Conservation (phyloP, 2,888 invertebrate genomes). For the Reticulitermes lucifugus region DNA sequence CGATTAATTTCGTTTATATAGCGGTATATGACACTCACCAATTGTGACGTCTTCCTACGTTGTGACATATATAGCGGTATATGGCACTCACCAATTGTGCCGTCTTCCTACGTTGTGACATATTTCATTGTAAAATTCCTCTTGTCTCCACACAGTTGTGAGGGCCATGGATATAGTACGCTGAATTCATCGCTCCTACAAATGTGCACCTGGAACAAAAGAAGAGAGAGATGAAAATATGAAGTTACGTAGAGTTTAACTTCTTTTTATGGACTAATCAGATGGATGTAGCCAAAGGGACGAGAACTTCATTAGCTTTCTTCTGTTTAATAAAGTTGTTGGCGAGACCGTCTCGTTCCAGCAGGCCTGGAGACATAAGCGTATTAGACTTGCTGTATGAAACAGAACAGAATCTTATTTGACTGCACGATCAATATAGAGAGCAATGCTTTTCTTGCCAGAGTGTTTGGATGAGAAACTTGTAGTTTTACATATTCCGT, state of each 20-base stretch:
- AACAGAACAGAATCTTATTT: background rate
- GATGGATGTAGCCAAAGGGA: conserved; percentile 17
- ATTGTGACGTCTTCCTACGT: background rate
- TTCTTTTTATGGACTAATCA: conserved; percentile 33
- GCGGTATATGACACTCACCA: background rate
- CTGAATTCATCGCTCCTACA: background rate
- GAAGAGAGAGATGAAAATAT: background rate
- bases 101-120: conserved; percentile 2
- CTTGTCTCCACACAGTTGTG: background rate
- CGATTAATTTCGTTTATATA: background rate
- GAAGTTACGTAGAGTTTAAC: conserved; percentile 14
- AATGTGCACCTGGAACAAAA: conserved; percentile 28
- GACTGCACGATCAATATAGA: background rate
- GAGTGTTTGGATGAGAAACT: too few relatives aligned
- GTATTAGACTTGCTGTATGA: background rate
- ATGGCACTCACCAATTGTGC: conserved; percentile 1
- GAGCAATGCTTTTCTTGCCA: too few relatives aligned
- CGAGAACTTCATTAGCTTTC: conserved; percentile 27
- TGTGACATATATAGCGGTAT: background rate
- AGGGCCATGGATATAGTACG: conserved; percentile 1
- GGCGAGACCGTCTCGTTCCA: background rate
- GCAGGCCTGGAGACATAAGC: conserved; percentile 9
- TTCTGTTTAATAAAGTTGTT: conserved; percentile 23
- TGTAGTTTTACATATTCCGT: too few relatives aligned
- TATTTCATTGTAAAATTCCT: conserved; percentile 12